phyloP scores from a whole-genome alignment of 2,113 vertebrate genomes.

The Pelvicachromis taeniatus region DNA sequence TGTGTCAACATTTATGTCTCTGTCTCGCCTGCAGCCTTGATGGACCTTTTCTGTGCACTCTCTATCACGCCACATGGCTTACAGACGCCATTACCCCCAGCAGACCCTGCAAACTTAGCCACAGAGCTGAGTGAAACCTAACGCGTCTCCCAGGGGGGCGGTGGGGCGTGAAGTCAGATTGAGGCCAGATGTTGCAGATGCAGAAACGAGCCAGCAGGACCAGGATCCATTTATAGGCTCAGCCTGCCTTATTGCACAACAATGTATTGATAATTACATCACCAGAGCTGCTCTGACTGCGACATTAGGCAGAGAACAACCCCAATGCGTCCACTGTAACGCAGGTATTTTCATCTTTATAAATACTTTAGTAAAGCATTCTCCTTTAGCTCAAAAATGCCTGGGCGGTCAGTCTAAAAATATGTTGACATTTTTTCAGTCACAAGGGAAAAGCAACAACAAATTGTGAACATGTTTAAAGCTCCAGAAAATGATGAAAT shows the following conservation, averaged over 20 bases:
- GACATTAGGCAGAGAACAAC: neutral
- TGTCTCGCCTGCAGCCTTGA: neutral
- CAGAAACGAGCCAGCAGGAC: constrained; percentile 18
- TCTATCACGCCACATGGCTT: neutral
- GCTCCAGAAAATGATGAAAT: neutral
- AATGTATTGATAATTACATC: neutral
- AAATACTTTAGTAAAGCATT: neutral
- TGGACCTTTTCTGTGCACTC: neutral
- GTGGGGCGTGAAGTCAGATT: constrained; percentile 61
- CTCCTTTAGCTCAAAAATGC: neutral
- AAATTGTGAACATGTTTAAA: neutral
- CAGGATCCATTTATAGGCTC: constrained; percentile 45
- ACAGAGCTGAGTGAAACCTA: constrained; percentile 46
- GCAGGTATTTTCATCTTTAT: neutral
- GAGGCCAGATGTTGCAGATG: constrained; percentile 71
- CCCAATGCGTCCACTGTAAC: neutral
- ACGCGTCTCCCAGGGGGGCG: constrained; percentile 36
- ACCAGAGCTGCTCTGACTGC: neutral
- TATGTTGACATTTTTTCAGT: neutral
- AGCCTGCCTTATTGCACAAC: neutral
- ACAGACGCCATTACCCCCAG: constrained; percentile 35
- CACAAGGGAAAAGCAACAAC: neutral
- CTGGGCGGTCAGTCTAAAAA: neutral
- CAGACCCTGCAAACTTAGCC: constrained; percentile 23
- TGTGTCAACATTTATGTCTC: neutral